Conservation (phyloP, 2,888 invertebrate species). For the Formica aserva region DNA sequence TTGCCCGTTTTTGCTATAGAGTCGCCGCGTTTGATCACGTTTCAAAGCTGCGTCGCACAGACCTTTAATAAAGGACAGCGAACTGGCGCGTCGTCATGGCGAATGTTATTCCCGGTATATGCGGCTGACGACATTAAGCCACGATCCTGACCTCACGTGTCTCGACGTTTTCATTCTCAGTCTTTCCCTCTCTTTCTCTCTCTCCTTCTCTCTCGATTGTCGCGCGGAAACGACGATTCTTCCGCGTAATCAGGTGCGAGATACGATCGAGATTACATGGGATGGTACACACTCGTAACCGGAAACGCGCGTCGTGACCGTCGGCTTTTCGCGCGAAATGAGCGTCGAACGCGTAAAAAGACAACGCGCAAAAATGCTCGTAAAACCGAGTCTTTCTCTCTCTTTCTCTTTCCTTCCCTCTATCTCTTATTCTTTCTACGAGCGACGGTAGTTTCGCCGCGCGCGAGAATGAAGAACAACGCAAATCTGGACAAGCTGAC, state of each 20-base stretch:
- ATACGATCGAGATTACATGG: conserved; percentile 24
- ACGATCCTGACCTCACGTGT: conserved; percentile 40
- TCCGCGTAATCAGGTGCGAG: conserved; percentile 59
- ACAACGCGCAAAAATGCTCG: conserved; percentile 47
- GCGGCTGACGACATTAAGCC: conserved; percentile 43
- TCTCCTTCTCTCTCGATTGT: background rate
- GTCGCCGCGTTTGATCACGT: conserved; percentile 78
- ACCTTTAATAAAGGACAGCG: conserved; percentile 70
- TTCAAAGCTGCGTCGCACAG: conserved; percentile 69
- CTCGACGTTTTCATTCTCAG: conserved; percentile 47
- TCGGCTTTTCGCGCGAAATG: conserved; percentile 31
- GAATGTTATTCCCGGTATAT: conserved; percentile 62
- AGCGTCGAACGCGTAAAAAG: conserved; percentile 47
- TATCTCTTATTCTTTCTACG: background rate
- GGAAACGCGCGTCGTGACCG: conserved; percentile 28
- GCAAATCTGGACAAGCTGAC: conserved; percentile 51
- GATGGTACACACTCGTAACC: conserved; percentile 34
- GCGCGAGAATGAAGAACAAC: conserved; percentile 23
- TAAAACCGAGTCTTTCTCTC: conserved; percentile 30
- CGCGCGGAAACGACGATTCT: conserved; percentile 30
- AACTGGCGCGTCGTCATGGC: conserved; percentile 37
- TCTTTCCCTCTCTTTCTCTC: background rate
- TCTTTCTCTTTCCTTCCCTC: background rate
- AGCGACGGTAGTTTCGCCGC: conserved; percentile 25
- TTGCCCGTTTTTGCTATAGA: conserved; percentile 59